Percentiles rank a stretch among this genome's conserved stretches.
These are phyloP conservation scores for Lordiphosa mommai DNA, from an alignment of 1,140 invertebrate species.

Conservation along the genomic window DNA sequence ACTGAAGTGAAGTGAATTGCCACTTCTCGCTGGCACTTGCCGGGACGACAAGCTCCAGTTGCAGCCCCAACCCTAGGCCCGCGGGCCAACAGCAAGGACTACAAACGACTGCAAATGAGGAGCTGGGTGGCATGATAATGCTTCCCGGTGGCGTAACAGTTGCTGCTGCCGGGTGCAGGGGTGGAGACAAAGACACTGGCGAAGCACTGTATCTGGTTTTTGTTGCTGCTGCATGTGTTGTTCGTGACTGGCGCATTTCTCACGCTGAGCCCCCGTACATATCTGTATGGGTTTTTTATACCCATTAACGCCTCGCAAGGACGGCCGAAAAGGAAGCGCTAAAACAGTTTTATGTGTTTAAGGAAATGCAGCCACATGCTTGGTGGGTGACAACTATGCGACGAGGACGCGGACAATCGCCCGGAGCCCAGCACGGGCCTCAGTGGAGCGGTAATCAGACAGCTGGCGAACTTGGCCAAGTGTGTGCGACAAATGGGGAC, in stretches of 20 bases:
- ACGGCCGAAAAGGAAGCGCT: conserved; percentile 53
- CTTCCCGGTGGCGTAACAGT: conserved; percentile 42
- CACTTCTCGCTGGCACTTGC: conserved; percentile 43
- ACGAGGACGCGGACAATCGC: neutral
- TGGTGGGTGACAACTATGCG: conserved; percentile 31
- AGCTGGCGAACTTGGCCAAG: conserved; percentile 54
- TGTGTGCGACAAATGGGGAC: conserved; percentile 39
- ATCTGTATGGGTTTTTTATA: conserved; percentile 33
- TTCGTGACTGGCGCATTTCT: conserved; percentile 51
- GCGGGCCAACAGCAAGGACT: conserved; percentile 20
- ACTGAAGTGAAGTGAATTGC: conserved; percentile 42
- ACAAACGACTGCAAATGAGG: conserved; percentile 54
- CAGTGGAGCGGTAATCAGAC: conserved; percentile 40
- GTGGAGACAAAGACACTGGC: neutral
- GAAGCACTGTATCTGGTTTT: conserved; percentile 44
- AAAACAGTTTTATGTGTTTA: conserved; percentile 62
- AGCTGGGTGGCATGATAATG: conserved; percentile 43
- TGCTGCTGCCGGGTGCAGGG: conserved; percentile 3
- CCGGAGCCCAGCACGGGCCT: neutral
- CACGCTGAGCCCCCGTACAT: conserved; percentile 34
- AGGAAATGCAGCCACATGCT: conserved; percentile 51
- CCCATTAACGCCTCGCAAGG: conserved; percentile 51
- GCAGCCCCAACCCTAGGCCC: conserved; percentile 1
- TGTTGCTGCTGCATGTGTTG: conserved; percentile 33
- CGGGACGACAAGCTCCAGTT: conserved; percentile 10